Evolutionary conservation across 2,888 invertebrate genomes (phyloP), one percentile per base, ranked within the genome.

Genomic region (Magallana nippona): DNA sequence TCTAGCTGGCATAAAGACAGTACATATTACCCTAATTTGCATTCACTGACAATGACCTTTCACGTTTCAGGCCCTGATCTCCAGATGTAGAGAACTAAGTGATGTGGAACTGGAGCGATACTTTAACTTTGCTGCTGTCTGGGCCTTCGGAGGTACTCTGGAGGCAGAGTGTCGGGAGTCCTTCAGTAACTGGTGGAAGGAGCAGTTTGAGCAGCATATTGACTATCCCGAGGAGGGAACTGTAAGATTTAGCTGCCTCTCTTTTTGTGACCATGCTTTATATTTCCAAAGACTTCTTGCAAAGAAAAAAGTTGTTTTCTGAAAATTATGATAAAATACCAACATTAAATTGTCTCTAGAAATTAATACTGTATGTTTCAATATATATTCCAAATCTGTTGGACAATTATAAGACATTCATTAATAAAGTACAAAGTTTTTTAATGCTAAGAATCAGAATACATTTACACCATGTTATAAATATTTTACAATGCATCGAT

Each of bases 71-170:
- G 86, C 86, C 10, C 55, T 84, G 22, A 82, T 86, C n/a, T 86
- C 86, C 79, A 87, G 88, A 19, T 91, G 89, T 82, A 89, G 88
- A 55, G 92, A 92, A 79, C 89, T 93, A 55, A 92, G 89, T 86
- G 93, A 93, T 85, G 89, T 90, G 27, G 93, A 94, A 85, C 92
- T 91, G 88, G 93, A 93, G 87, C 89, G 93, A 13, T 93, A 92
- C 85, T 93, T 94, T 89, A 93, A 91, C 90, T 93, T 91, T 86
- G 92, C 94, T 2, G 90, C 90, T 82, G 89, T 94, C 63, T 94
- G 94, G 94, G 89, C 93, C 8, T 93, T 94, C 87, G 93, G 90
- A 58, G 94, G 93, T 22, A 93, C 93, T 15, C 87, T 94, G 82
- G 91, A 89, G 3, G 85, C 86, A 1, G 88, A 93, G 27, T 79